Evolutionary conservation across 2,888 invertebrate species (phyloP), one percentile per base, ranked within the genome.

Genomic region (Rhagophthalmus giganteus): DNA sequence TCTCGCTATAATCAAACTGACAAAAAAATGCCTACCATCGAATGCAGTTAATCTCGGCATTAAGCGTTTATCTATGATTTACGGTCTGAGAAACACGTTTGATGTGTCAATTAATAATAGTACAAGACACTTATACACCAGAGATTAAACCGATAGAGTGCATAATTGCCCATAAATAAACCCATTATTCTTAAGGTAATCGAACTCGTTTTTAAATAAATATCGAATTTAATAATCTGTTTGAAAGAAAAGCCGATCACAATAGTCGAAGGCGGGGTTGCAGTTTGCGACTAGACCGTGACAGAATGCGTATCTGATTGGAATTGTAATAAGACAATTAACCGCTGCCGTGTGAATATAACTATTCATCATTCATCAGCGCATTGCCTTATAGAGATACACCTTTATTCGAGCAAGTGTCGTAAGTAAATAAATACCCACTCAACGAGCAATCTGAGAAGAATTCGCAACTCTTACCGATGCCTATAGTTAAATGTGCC

Each of bases 291-390:
- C 47, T 47, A 52, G 33, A 46, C 45, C 54, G 54, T 51, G 54
- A 51, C 50, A 54, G 54, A 54, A 54, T 51, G 54, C 46, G 28
- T 41, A 37, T 31, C 50, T 30, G 50, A 39, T 31, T 41, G 26
- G 54, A 54, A 54, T 54, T 27, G 34, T 39, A 54, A 54, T 54
- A 41, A 41, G 40, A 46, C 45, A 51, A 51, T 51, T 48, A 54
- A 48, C 42, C 33, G 31, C 33, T 32, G 20, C 39, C 15, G 48
- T 48, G 53, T 44, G 53, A 48, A 48, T 42, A 48, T 30, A 54
- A 54, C 53, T 44, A 48, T 54, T 48, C 42, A 44, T 54, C 53
- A 54, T 39, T 46, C 45, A 45, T 45, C 45, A 35, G 14, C 33
- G 42, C 33, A 42, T 50, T 27, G 11, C 45, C 45, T 13, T 51